These are phyloP conservation scores for Acridotheres tristis DNA, from an alignment of 2,797 vertebrate genomes.

Conservation along the genomic window DNA sequence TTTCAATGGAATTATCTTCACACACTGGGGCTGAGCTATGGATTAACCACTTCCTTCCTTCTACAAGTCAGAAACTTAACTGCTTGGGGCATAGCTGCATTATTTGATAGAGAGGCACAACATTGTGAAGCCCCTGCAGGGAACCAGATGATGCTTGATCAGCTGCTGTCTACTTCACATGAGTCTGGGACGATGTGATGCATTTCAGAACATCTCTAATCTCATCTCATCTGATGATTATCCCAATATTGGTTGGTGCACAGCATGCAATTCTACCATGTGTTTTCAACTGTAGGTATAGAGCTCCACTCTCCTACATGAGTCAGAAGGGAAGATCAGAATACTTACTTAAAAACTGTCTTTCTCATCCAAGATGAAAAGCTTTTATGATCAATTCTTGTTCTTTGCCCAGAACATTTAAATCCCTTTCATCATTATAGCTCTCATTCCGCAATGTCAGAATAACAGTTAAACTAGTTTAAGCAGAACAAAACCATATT, in stretches of 20 bases:
- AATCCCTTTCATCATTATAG: not conserved
- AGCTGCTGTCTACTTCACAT: not conserved
- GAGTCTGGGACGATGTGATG: not conserved
- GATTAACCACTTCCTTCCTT: not conserved
- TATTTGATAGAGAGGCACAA: not conserved
- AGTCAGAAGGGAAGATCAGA: not conserved
- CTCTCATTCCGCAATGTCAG: not conserved
- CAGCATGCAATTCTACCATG: rapidly evolving
- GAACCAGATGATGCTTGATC: not conserved
- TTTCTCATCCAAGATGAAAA: not conserved
- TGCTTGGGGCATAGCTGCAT: not conserved
- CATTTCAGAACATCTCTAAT: not conserved
- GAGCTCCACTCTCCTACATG: not conserved
- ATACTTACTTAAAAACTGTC: not conserved
- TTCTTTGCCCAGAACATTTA: not conserved
- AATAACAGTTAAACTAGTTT: not conserved
- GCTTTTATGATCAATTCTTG: not conserved
- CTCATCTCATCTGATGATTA: not conserved
- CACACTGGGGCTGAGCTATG: rapidly evolving
- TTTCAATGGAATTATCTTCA: not conserved
- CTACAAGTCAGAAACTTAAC: not conserved
- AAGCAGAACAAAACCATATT: not conserved
- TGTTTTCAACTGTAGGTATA: not conserved
- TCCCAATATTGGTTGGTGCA: not conserved
- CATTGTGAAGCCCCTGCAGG: rapidly evolving